Base-by-base conservation (phyloP, 92 coral and sea anemone genomes). In the Hydrozoanthus gracilis region DNA sequence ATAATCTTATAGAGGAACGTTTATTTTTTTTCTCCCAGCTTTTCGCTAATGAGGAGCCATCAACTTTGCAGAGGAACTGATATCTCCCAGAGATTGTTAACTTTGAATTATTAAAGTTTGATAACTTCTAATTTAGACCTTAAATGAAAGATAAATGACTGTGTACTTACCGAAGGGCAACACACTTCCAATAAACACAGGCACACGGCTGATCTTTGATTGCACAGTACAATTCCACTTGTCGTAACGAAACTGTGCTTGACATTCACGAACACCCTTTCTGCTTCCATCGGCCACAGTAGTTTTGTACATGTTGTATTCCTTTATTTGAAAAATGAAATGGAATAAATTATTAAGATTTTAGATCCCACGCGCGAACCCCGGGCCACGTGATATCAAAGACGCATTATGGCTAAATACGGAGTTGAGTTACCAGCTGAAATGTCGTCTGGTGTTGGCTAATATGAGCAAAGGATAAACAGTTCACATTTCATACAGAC, bases 171-270 rank as follows among this genome's bases (percentile, higher is more conserved):
- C 85, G n/a, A 16, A 67, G 18, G 85, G 85, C n/a, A 80, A 15
- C 69, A 14, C 66, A 10, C 13, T 65, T 48, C 56, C 0, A 5
- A 66, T 11, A 11, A 80, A 80, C 12, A 80, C 85, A 6, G 85
- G 85, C 10, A 80, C 75, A 8, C 46, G 54, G 46, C 55, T 79
- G 7, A 48, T 16, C 7, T 7, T 77, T 60, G 27, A 12, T 15
- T 11, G 58, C 39, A 80, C 61, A 15, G 85, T 64, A 15, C 85
- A 80, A 45, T 80, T 80, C 85, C 85, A 80, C 61, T 80, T 80
- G 14, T 80, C 73, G 17, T 64, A 80, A 17, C 85, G 85, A 47
- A 80, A 80, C 60, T 80, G 85, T 5, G 56, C 51, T 6, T 80
- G 85, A 10, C 85, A 80, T 11, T 80, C 85, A 0, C 27, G 3